Conservation (phyloP, 2,797 vertebrate genomes). For the Strix occidentalis region DNA sequence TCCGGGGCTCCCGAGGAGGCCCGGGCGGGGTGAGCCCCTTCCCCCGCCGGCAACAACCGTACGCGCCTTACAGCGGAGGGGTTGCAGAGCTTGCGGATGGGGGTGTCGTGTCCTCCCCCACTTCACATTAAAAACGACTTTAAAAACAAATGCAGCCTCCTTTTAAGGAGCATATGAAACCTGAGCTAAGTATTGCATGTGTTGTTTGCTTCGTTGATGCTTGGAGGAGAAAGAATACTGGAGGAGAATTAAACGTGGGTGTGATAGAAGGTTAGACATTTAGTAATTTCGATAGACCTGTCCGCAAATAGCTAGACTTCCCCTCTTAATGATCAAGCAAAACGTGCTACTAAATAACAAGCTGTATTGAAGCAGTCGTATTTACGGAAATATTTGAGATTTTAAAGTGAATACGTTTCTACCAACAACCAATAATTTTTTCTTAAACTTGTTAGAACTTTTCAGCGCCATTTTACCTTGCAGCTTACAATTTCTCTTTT, state of each 20-base stretch:
- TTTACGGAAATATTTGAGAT: neutral
- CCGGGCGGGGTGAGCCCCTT: no score
- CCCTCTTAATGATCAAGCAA: neutral
- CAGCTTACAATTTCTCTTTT: neutral
- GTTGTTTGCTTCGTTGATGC: neutral
- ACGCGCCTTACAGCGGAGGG: accelerated
- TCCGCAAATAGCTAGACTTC: neutral
- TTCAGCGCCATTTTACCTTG: neutral
- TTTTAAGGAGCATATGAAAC: neutral
- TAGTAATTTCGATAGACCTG: neutral
- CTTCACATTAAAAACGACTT: accelerated
- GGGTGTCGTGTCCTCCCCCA: neutral
- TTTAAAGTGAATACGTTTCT: neutral
- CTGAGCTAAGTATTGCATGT: neutral
- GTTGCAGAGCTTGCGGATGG: neutral
- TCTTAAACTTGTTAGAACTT: neutral
- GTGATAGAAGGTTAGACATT: neutral
- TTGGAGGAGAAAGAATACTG: neutral
- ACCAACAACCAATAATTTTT: neutral
- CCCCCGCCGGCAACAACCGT: neutral
- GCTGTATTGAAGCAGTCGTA: neutral
- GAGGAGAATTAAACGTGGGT: neutral
- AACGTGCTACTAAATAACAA: neutral
- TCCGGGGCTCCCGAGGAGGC: neutral
- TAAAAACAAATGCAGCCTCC: neutral